Evolutionary conservation across 2,113 vertebrate genomes (phyloP).

Genomic region (Columba janthina): DNA sequence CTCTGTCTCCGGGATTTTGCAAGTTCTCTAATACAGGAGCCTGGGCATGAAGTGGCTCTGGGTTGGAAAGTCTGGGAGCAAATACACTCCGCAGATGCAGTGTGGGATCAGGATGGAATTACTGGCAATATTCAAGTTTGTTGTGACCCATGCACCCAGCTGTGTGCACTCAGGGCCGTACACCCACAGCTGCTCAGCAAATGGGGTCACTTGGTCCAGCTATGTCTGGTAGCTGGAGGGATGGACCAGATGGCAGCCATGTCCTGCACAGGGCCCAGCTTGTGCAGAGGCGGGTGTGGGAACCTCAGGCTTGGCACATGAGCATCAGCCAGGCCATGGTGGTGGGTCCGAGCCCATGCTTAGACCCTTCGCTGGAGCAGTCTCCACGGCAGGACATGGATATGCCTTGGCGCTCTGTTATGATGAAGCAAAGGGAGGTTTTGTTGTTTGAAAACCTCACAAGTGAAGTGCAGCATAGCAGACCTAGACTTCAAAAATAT

Average conservation of each 20-base stretch:
- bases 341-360: rapidly evolving
- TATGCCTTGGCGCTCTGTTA: background rate
- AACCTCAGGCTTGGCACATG: rapidly evolving
- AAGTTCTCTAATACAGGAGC: background rate
- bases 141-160: too few species aligned
- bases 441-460: background rate
- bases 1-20: background rate
- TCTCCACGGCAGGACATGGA: rapidly evolving
- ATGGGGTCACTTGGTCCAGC: background rate
- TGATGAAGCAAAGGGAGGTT: background rate
- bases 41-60: background rate
- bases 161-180: too few species aligned
- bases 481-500: background rate
- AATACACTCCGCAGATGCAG: background rate
- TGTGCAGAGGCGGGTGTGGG: background rate
- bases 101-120: background rate
- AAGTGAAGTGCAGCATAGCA: background rate
- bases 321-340: background rate
- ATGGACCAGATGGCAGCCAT: background rate
- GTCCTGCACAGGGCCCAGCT: background rate
- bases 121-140: background rate
- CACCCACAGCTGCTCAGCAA: background rate
- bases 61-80: background rate
- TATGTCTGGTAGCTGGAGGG: background rate
- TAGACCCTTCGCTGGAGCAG: background rate